phyloP scores from a whole-genome alignment of 2,888 invertebrate species.

The Prostheceraeus crozeri region DNA sequence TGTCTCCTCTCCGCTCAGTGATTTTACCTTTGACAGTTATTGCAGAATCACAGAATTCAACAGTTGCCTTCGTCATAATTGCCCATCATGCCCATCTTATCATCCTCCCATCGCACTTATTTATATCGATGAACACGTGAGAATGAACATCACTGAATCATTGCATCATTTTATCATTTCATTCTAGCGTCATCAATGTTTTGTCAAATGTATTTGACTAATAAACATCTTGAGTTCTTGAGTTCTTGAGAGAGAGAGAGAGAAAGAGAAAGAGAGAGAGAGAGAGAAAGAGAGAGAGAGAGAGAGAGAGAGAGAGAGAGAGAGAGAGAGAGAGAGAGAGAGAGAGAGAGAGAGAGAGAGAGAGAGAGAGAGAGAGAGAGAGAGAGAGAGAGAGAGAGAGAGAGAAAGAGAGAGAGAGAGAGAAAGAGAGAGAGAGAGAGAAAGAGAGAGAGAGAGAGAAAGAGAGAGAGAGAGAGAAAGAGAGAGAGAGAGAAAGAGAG shows the following conservation, averaged over 20 bases:
- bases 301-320: slow-evolving; percentile 38
- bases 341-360: slow-evolving; percentile 25
- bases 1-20: too few relatives aligned
- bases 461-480: neutral
- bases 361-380: slow-evolving; percentile 29
- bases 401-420: slow-evolving; percentile 10
- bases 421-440: slow-evolving; percentile 29
- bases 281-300: slow-evolving; percentile 38
- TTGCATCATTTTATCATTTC: too few relatives aligned
- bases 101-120: too few relatives aligned
- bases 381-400: slow-evolving; percentile 30
- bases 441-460: neutral
- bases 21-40: too few relatives aligned
- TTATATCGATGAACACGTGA: too few relatives aligned
- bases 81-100: too few relatives aligned
- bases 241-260: slow-evolving; percentile 38
- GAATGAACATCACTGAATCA: too few relatives aligned
- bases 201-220: too few relatives aligned
- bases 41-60: too few relatives aligned
- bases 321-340: slow-evolving; percentile 36
- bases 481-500: slow-evolving; percentile 42
- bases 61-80: too few relatives aligned
- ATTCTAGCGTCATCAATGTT: too few relatives aligned
- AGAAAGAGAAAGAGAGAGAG: slow-evolving; percentile 36
- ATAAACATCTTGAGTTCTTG: too few relatives aligned